phyloP scores from a whole-genome alignment of 2,113 vertebrate species.

The Solenodon paradoxus region DNA sequence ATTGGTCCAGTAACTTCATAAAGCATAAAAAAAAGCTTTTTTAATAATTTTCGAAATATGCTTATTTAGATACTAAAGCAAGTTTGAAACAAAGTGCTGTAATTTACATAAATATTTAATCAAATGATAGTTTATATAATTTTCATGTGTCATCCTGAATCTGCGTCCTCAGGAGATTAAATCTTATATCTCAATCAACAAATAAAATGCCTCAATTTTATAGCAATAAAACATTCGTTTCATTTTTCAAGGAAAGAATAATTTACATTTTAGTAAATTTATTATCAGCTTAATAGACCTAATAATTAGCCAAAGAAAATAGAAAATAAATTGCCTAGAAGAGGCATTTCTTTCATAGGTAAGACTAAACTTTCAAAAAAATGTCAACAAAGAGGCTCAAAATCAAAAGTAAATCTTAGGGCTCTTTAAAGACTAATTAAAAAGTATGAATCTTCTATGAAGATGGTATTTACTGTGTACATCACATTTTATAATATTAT shows the following conservation, averaged over 20 bases:
- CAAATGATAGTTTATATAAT: neutral
- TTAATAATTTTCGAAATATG: neutral
- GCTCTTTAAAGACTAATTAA: neutral
- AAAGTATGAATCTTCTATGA: neutral
- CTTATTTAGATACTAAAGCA: neutral
- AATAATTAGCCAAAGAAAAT: neutral
- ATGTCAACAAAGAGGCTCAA: neutral
- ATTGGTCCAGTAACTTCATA: slow-evolving; percentile 22
- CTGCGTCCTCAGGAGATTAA: neutral
- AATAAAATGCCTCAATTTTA: neutral
- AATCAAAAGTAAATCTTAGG: neutral
- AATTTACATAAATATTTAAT: neutral
- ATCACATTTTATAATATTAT: neutral
- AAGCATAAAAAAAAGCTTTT: slow-evolving; percentile 23
- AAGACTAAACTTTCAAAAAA: neutral
- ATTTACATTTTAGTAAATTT: neutral
- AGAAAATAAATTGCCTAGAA: neutral
- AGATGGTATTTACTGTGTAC: neutral
- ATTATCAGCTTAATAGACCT: neutral
- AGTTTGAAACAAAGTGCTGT: neutral
- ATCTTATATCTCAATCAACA: neutral
- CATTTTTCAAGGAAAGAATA: neutral
- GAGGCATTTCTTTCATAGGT: neutral
- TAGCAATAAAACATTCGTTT: neutral
- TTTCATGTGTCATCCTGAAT: neutral